These are phyloP conservation scores for Eupelmus urozonus DNA, from an alignment of 2,888 invertebrate species.

Conservation along the genomic window DNA sequence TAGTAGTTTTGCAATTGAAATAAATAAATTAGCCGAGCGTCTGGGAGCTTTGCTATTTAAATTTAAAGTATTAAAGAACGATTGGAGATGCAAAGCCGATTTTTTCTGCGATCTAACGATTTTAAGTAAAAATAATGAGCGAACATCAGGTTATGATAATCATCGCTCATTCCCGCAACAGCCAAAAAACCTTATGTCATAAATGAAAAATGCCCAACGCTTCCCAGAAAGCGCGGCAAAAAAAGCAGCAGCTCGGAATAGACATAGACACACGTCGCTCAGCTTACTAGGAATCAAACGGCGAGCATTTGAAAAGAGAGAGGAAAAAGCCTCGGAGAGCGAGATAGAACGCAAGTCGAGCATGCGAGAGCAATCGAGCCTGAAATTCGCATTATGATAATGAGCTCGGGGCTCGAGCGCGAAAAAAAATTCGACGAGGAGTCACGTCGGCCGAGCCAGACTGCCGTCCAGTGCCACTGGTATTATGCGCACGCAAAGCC, in stretches of 20 bases:
- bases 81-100: too few species aligned
- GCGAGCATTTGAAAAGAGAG: not conserved
- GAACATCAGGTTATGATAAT: conserved; percentile 4
- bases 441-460: not conserved
- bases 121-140: not conserved
- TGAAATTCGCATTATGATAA: conserved; percentile 42
- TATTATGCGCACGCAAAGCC: conserved; percentile 11
- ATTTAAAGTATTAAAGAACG: too few species aligned
- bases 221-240: not conserved
- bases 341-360: not conserved
- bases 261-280: not conserved
- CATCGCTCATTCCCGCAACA: too few species aligned
- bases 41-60: too few species aligned
- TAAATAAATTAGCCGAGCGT: too few species aligned
- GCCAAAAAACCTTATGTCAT: too few species aligned
- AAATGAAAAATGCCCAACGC: too few species aligned
- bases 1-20: too few species aligned
- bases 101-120: too few species aligned
- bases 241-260: not conserved
- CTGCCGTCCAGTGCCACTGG: not conserved
- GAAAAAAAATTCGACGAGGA: not conserved
- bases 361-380: not conserved
- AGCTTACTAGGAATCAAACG: conserved; percentile 19
- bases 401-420: not conserved
- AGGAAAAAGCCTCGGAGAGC: not conserved